These are phyloP conservation scores for Thinocorus orbignyianus DNA, from an alignment of 2,113 vertebrate genomes.

Conservation along the genomic window DNA sequence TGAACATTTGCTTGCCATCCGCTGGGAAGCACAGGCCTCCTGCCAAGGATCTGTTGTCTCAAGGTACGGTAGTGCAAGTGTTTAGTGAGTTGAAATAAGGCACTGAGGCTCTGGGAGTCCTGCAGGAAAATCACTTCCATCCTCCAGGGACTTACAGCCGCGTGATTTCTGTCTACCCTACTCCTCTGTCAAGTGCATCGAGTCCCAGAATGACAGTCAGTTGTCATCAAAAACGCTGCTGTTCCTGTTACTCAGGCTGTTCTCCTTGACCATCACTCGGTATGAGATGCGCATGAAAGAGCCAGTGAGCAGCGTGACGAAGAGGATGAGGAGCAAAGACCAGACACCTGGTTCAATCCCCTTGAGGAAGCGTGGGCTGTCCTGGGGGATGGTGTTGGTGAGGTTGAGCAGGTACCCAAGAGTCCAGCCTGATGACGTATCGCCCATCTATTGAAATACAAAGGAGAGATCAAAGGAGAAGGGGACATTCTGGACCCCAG, in stretches of 20 bases:
- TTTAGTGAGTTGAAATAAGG: not conserved
- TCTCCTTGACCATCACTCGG: constrained; percentile 47
- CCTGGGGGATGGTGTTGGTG: not conserved
- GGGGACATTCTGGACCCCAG: not conserved
- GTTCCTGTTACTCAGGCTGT: constrained; percentile 28
- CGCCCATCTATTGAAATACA: constrained; percentile 1
- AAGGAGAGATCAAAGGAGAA: not conserved
- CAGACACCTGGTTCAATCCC: constrained; percentile 43
- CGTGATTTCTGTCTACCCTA: not conserved
- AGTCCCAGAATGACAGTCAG: not conserved
- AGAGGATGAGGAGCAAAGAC: constrained; percentile 58
- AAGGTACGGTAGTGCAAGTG: not conserved
- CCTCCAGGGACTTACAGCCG: not conserved
- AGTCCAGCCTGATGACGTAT: constrained; percentile 16
- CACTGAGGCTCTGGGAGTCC: not conserved
- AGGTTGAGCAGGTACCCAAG: constrained; percentile 49
- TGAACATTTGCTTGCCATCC: not conserved
- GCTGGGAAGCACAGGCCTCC: not conserved
- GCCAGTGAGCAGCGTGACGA: constrained; percentile 29
- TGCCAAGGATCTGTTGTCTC: not conserved
- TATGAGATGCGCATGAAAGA: constrained; percentile 53
- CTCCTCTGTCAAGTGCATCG: not conserved
- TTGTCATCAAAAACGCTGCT: constrained; percentile 41
- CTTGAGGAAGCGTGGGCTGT: constrained; percentile 31
- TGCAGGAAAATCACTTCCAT: not conserved